phyloP scores from a whole-genome alignment of 2,113 vertebrate genomes.

The Copsychus sechellarum region DNA sequence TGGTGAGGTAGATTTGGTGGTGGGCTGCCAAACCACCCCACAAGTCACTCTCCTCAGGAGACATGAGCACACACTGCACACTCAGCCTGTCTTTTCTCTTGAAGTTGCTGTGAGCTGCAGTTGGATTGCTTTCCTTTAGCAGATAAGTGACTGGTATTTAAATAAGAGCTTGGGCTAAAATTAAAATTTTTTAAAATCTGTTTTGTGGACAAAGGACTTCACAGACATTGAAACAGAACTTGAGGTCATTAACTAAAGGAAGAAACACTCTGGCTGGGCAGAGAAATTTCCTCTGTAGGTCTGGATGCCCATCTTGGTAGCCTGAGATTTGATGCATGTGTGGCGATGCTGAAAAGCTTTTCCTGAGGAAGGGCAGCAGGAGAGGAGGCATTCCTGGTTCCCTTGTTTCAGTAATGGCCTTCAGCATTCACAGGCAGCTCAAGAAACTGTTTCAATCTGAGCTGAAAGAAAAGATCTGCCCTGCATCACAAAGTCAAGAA shows the following conservation, averaged over 20 bases:
- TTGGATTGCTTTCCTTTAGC: neutral
- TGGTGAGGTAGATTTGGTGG: neutral
- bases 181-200: rapidly evolving
- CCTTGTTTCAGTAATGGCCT: neutral
- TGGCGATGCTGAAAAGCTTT: conserved; percentile 6
- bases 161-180: neutral
- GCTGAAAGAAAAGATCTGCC: neutral
- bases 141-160: neutral
- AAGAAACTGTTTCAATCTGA: neutral
- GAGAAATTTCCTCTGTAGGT: neutral
- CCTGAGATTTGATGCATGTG: neutral
- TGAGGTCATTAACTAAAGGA: neutral
- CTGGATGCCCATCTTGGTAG: neutral
- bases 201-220: neutral
- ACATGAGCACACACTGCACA: rapidly evolving
- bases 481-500: neutral
- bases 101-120: neutral
- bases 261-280: neutral
- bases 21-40: neutral
- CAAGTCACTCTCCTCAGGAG: neutral
- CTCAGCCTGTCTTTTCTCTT: neutral
- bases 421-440: neutral
- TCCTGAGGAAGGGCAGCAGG: neutral
- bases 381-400: neutral
- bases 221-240: neutral